Evolutionary conservation across 92 coral and sea anemone species (phyloP).

Genomic region (Phenganax subtilis): DNA sequence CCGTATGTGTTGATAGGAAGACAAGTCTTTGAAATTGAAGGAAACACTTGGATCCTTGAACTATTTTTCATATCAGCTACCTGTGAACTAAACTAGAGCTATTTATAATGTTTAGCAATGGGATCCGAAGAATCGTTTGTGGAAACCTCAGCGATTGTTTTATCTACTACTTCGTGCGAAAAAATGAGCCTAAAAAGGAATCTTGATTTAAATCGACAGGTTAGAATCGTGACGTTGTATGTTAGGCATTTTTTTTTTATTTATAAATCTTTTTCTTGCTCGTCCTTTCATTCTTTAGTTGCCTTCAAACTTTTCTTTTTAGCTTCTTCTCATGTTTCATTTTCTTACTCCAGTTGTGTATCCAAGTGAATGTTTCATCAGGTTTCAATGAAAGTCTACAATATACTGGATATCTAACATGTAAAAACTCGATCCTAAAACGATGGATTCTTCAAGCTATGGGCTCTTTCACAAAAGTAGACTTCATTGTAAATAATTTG

Average conservation of each 20-base stretch:
- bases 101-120: not conserved
- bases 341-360: not conserved
- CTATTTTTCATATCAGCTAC: too few relatives aligned
- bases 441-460: conserved; percentile 27
- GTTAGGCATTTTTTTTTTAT: not conserved
- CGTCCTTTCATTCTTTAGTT: not conserved
- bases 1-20: not conserved
- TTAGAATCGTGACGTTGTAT: not conserved
- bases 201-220: not conserved
- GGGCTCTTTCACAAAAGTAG: conserved; percentile 10
- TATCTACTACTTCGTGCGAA: not conserved
- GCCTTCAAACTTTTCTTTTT: not conserved
- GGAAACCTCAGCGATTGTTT: conserved; percentile 13
- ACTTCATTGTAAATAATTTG: not conserved
- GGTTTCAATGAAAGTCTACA: not conserved
- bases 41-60: too few relatives aligned
- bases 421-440: conserved; percentile 10
- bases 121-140: not conserved
- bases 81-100: too few relatives aligned
- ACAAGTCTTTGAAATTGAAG: too few relatives aligned
- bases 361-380: not conserved
- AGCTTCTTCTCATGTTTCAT: not conserved
- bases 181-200: not conserved
- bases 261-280: not conserved
- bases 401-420: conserved; percentile 10